phyloP scores from a whole-genome alignment of 2,888 invertebrate genomes.

The Mycalesis mineus region DNA sequence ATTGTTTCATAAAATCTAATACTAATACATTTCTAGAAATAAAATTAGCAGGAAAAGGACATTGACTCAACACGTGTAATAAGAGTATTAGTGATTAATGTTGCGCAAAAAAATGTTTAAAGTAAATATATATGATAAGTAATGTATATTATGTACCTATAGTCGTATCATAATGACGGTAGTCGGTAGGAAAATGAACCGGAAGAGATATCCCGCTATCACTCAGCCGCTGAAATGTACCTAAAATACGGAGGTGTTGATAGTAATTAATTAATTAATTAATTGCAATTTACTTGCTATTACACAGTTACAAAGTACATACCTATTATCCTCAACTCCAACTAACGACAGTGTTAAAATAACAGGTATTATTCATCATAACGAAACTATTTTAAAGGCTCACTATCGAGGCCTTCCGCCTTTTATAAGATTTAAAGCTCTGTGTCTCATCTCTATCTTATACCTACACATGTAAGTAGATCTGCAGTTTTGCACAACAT shows the following conservation, averaged over 20 bases:
- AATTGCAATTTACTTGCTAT: not conserved
- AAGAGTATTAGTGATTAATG: not conserved
- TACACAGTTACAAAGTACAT: not conserved
- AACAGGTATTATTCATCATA: not conserved
- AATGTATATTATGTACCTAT: not conserved
- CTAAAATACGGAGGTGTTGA: constrained; percentile 1
- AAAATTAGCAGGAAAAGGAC: not conserved
- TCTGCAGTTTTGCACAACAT: no score
- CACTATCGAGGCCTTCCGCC: no score
- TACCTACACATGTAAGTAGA: no score
- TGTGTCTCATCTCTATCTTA: no score
- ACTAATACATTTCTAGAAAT: no score
- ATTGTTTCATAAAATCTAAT: no score
- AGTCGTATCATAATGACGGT: constrained; percentile 11
- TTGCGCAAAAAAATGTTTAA: not conserved
- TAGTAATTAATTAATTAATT: constrained; percentile 1
- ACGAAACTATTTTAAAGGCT: no score
- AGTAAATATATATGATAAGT: no score
- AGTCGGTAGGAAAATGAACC: constrained; percentile 21
- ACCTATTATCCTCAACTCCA: not conserved
- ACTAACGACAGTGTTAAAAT: not conserved
- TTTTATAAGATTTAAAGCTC: no score
- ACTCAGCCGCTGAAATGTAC: constrained; percentile 6
- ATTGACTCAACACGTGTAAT: not conserved
- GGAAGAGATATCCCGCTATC: constrained; percentile 17